Percentiles rank a stretch among this genome's conserved stretches.
These are phyloP conservation scores for Ctenopoma multispine DNA, from an alignment of 2,797 vertebrate species.

Conservation along the genomic window DNA sequence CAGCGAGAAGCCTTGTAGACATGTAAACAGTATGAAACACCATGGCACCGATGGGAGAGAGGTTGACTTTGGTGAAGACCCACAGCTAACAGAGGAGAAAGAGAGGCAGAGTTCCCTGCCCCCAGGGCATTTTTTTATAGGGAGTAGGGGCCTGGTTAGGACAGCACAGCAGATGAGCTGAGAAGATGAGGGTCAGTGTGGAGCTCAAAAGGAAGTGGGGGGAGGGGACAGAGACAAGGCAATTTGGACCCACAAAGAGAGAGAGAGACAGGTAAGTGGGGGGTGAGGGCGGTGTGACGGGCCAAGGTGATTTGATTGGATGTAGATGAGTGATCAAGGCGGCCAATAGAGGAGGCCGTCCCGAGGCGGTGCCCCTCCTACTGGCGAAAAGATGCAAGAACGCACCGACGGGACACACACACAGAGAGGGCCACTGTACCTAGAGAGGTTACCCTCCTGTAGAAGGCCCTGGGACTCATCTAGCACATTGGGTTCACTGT, in stretches of 20 bases:
- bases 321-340: conserved; percentile 81
- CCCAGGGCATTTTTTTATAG: conserved; percentile 5
- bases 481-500: conserved; percentile 99
- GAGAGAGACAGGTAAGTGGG: conserved; percentile 72
- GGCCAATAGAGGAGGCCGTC: conserved; percentile 74
- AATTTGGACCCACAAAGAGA: conserved; percentile 72
- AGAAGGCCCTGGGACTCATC: conserved; percentile 99
- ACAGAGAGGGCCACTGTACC: conserved; percentile 93
- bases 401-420: conserved; percentile 77
- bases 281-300: conserved; percentile 39
- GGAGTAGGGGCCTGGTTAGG: conserved; percentile 64
- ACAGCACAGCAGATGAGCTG: conserved; percentile 77
- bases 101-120: conserved; percentile 47
- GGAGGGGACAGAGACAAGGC: conserved; percentile 61
- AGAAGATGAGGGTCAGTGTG: conserved; percentile 80
- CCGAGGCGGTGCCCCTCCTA: conserved; percentile 69
- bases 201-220: conserved; percentile 44
- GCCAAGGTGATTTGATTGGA: conserved; percentile 83
- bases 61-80: conserved; percentile 67
- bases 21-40: conserved; percentile 84
- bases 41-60: conserved; percentile 78
- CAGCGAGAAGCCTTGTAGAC: conserved; percentile 81
- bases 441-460: conserved; percentile 99
- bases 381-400: conserved; percentile 73
- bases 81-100: conserved; percentile 70